phyloP scores from a whole-genome alignment of 2,797 vertebrate genomes.

The Malacoraja senta region DNA sequence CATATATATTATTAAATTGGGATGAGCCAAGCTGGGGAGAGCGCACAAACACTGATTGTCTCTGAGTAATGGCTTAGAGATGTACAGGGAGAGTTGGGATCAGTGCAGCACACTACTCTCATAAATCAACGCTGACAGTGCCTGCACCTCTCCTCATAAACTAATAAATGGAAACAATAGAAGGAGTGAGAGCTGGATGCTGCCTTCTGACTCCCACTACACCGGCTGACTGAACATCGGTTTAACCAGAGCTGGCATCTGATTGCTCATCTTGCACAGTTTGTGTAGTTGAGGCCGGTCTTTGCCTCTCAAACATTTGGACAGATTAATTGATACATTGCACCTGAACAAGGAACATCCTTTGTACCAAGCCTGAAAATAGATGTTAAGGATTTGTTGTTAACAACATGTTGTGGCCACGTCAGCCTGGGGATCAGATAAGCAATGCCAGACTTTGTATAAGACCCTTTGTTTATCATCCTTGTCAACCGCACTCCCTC shows the following conservation, averaged over 20 bases:
- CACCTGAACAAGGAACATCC: neutral
- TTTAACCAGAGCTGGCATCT: neutral
- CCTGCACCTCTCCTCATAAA: conserved; percentile 41
- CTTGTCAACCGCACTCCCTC: neutral
- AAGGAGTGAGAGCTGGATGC: neutral
- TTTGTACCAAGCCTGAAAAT: neutral
- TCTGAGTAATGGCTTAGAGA: conserved; percentile 10
- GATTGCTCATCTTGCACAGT: neutral
- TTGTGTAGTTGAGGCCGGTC: neutral
- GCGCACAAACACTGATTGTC: neutral
- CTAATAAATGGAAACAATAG: conserved; percentile 42
- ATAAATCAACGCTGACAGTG: conserved; percentile 42
- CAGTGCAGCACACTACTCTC: conserved; percentile 38
- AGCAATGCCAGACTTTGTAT: no score
- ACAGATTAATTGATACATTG: neutral
- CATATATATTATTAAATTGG: conserved; percentile 11
- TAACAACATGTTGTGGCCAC: no score
- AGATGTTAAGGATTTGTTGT: neutral
- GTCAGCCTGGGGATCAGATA: neutral
- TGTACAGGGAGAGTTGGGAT: conserved; percentile 39
- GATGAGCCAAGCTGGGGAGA: neutral
- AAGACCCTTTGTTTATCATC: neutral
- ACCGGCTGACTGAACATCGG: neutral
- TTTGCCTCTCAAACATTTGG: neutral
- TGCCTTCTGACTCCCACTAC: neutral